Evolutionary conservation across 2,888 invertebrate species (phyloP), one percentile per base, ranked within the genome.

Genomic region (Lasioglossum leucozonium): DNA sequence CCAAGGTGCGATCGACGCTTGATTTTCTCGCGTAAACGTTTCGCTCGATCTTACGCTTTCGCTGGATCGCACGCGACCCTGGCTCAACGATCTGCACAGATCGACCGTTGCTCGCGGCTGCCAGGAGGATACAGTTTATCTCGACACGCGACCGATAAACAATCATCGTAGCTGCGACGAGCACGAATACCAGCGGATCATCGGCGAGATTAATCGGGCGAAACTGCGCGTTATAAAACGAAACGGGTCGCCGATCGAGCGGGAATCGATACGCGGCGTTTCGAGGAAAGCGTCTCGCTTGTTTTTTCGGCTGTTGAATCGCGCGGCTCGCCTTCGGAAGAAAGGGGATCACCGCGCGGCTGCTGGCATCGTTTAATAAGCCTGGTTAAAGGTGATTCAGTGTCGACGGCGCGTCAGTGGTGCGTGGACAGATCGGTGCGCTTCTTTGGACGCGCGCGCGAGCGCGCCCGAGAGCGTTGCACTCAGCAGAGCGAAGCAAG

Each of bases 291-390:
- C 10, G 34, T 18, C 22, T 22, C 13, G 44, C 22, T 42, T 71
- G 18, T 42, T 42, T 30, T 10, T 13, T 4, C 75, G 11, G 72
- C 84, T 76, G 65, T 84, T 65, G 81, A 78, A 82, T 84, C 79
- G 79, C 18, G 18, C 74, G 79, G 58, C n/a, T 79, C 51, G 76
- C 18, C 30, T 26, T 55, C 62, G 77, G 72, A 76, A n/a, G 73
- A 44, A 62, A 30, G 51, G 55, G 62, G 26, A 58, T 30, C 30
- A 26, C 5, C 22, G 22, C 5, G 16, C n/a, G 44, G 73, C 37
- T 34, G 73, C 37, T 34, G 42, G 16, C 44, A 51, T 79, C 74
- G 77, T 85, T 86, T 8, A 72, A 82, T 75, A 74, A 86, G 8
- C 26, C 55, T 72, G 11, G 79, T 79, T n/a, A 75, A 44, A 73